Conservation (phyloP, 1,140 invertebrate genomes). For the Penaeus chinensis region DNA sequence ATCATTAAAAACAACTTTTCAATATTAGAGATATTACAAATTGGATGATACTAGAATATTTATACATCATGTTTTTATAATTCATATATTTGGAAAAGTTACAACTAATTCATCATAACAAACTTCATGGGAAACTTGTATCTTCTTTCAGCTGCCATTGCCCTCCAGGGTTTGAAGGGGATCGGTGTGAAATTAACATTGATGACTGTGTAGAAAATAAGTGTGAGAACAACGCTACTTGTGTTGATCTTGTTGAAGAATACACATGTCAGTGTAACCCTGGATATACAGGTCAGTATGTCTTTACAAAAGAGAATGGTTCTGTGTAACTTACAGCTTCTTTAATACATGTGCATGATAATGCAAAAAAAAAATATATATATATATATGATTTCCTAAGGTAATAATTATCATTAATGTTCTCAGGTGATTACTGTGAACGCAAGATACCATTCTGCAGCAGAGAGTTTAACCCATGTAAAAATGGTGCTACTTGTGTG, state of each 20-base stretch:
- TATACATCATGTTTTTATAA: neutral
- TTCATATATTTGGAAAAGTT: neutral
- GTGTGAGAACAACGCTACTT: constrained; percentile 92
- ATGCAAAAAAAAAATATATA: neutral
- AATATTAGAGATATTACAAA: neutral
- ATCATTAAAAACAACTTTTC: neutral
- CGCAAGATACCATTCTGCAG: constrained; percentile 93
- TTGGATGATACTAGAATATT: neutral
- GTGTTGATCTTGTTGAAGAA: constrained; percentile 84
- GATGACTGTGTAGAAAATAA: constrained; percentile 86
- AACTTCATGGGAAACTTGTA: neutral
- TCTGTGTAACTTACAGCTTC: neutral
- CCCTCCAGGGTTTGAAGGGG: constrained; percentile 86
- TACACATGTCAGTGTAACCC: constrained; percentile 86
- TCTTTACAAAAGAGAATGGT: too few species aligned
- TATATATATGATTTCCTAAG: neutral
- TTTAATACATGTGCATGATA: too few species aligned
- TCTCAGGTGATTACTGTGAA: constrained; percentile 85
- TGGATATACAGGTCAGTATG: constrained; percentile 81
- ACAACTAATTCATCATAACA: neutral
- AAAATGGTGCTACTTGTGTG: constrained; percentile 90
- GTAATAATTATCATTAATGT: constrained; percentile 3
- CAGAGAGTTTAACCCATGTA: constrained; percentile 90
- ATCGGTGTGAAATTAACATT: constrained; percentile 90
- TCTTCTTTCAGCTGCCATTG: constrained; percentile 81